These are phyloP conservation scores for Drosophila bunnanda DNA, from an alignment of 2,888 invertebrate genomes.

Conservation along the genomic window DNA sequence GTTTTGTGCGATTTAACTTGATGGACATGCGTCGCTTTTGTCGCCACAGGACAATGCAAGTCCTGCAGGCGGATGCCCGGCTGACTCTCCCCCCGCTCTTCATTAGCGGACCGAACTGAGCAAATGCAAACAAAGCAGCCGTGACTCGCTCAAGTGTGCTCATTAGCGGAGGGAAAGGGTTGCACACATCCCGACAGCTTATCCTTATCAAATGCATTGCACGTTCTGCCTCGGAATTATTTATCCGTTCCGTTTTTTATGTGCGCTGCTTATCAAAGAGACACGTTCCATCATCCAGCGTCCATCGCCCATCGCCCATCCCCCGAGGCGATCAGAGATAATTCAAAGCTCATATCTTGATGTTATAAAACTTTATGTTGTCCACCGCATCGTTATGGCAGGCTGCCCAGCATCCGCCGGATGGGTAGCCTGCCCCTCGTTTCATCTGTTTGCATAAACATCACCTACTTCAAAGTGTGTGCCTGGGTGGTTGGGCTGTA, in stretches of 20 bases:
- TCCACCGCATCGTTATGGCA: slow-evolving; percentile 44
- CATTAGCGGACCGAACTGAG: slow-evolving; percentile 57
- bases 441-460: slow-evolving; percentile 66
- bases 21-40: slow-evolving; percentile 64
- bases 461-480: slow-evolving; percentile 74
- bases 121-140: slow-evolving; percentile 59
- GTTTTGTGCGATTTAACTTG: slow-evolving; percentile 61
- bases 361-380: slow-evolving; percentile 64
- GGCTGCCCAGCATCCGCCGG: slow-evolving; percentile 56
- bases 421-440: slow-evolving; percentile 21
- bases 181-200: slow-evolving; percentile 30
- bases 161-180: slow-evolving; percentile 59
- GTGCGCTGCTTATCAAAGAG: slow-evolving; percentile 40
- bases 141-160: slow-evolving; percentile 69
- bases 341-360: slow-evolving; percentile 78
- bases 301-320: slow-evolving; percentile 28
- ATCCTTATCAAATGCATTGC: slow-evolving; percentile 48
- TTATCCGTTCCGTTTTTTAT: slow-evolving; percentile 17
- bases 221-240: slow-evolving; percentile 50
- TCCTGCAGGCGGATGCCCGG: slow-evolving; percentile 64
- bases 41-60: slow-evolving; percentile 59
- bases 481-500: slow-evolving; percentile 45
- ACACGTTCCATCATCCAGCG: slow-evolving; percentile 42
- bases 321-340: slow-evolving; percentile 50
- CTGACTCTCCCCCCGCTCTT: slow-evolving; percentile 42